Percentiles rank a stretch among this genome's conserved stretches.
These are phyloP conservation scores for Coendou prehensilis DNA, from an alignment of 2,797 vertebrate species.

Conservation along the genomic window DNA sequence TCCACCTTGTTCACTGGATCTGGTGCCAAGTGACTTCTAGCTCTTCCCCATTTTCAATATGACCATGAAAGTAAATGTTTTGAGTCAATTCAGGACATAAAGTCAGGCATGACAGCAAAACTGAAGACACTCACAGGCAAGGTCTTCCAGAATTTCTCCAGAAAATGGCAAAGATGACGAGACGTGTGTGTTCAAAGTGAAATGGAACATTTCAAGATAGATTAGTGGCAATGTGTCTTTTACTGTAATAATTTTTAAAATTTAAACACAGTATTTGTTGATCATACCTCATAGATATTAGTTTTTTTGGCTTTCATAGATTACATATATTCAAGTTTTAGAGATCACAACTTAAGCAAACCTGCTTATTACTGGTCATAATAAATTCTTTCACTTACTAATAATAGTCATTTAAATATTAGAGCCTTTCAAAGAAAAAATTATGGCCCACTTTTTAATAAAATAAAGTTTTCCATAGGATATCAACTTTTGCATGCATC, in stretches of 20 bases:
- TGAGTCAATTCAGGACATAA: not conserved
- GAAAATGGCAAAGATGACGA: not conserved
- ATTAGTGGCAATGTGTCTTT: not conserved
- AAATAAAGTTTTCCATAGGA: not conserved
- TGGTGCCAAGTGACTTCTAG: not conserved
- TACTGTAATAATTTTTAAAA: not conserved
- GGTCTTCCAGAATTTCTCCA: not conserved
- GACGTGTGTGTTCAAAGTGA: not conserved
- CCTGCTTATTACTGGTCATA: not conserved
- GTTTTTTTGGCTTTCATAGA: not conserved
- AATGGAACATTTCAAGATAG: not conserved
- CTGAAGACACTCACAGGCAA: not conserved
- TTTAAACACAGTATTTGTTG: not conserved
- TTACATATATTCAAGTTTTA: not conserved
- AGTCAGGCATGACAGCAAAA: not conserved
- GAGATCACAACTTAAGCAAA: not conserved
- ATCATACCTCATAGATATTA: not conserved
- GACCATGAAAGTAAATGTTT: not conserved
- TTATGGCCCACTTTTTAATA: not conserved
- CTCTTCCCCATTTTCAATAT: not conserved
- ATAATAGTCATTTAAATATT: not conserved
- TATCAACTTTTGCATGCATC: not conserved
- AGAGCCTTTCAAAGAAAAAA: not conserved
- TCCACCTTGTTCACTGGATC: not conserved
- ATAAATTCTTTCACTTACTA: not conserved